Base-by-base conservation (phyloP, 2,888 invertebrate species). In the Yponomeuta cagnagella region DNA sequence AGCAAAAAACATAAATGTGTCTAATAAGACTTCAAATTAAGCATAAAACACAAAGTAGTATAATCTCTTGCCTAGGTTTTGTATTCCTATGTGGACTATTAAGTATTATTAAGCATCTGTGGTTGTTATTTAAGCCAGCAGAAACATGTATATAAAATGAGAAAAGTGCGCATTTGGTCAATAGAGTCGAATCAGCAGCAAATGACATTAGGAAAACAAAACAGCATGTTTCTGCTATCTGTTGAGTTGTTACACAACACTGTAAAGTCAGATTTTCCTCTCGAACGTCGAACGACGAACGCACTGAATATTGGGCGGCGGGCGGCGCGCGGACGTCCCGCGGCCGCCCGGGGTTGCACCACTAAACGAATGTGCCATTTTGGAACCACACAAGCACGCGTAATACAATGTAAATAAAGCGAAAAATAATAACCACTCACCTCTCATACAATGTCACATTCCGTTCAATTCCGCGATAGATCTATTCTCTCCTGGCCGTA, bases 381-480 rank as follows among this genome's bases (percentile, higher is more conserved):
- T 86, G 85, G 84, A 79, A 78, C 79, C 80, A 81, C 85, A 82
- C 83, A 80, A 77, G 81, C 82, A 81, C 79, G 79, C 79, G 78
- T 78, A 81, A 79, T 81, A 15, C 2, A 86, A 68, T 37, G 63
- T 67, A 63, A 69, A 67, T 71, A 70, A 23, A 70, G 12, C 31
- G 15, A 63, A 70, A 90, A 90, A 90, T 90, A 90, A 91, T 31
- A 75, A 75, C 71, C 76, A 87, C 91, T 89, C 78, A 92, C 92
- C 92, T 92, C 88, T 90, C 88, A 90, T 91, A 87, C 90, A 88
- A 91, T 91, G 92, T 92, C 92, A 92, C 92, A 92, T 92, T 91
- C 92, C 92, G 91, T 88, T 92, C 88, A 91, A 90, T 90, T 88
- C 87, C 87, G 87, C 85, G 86, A 81, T 83, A 88, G 80, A 85